phyloP scores from a whole-genome alignment of 2,888 invertebrate species.

The Lycophotia porphyrea region DNA sequence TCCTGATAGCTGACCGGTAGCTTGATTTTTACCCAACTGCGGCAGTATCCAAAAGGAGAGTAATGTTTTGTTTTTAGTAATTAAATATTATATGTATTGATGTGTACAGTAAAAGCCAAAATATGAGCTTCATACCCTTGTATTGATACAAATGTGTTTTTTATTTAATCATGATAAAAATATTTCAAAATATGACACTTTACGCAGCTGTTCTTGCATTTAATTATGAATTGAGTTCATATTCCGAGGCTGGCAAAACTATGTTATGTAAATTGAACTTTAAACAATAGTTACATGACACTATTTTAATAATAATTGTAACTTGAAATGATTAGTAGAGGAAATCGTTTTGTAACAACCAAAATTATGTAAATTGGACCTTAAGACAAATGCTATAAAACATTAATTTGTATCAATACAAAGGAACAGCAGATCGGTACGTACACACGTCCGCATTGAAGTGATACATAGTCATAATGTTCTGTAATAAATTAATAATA shows the following conservation, averaged over 20 bases:
- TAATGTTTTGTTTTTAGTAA: not conserved
- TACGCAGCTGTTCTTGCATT: not conserved
- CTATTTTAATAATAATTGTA: not conserved
- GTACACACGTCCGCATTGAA: conserved; percentile 37
- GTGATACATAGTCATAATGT: conserved; percentile 47
- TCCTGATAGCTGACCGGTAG: not conserved
- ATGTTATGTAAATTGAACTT: not conserved
- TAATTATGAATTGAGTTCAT: not conserved
- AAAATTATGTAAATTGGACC: not conserved
- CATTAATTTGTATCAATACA: not conserved
- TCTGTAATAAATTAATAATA: conserved; percentile 25
- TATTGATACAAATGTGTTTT: conserved; percentile 13
- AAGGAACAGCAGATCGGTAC: not conserved
- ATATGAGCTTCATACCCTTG: conserved; percentile 18
- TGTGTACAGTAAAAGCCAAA: conserved; percentile 6
- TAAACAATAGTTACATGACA: not conserved
- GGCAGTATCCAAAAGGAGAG: not conserved
- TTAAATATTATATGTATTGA: conserved; percentile 14
- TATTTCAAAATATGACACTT: not conserved
- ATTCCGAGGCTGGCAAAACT: not conserved
- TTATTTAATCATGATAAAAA: not conserved
- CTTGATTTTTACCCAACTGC: not conserved
- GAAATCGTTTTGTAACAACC: not conserved
- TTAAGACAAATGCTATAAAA: not conserved
- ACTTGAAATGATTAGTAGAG: not conserved